A percentile compares a stretch with the other conserved stretches of the same genome.
These are phyloP conservation scores for Tinea semifulvella DNA, from an alignment of 2,888 invertebrate species.

Conservation along the genomic window DNA sequence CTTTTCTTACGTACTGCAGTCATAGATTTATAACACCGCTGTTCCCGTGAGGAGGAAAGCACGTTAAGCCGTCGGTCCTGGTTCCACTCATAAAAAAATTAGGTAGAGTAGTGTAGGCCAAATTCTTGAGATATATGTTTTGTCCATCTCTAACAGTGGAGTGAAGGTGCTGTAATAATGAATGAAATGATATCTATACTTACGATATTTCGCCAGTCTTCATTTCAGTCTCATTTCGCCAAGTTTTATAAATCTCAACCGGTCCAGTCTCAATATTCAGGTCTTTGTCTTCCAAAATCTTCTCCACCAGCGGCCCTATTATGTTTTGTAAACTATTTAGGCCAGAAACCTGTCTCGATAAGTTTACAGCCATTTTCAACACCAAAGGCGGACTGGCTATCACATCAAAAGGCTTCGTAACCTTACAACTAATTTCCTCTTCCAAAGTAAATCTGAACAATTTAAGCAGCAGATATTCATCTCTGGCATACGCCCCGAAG, in stretches of 20 bases:
- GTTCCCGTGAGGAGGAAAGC: too few species aligned
- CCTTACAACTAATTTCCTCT: conserved; percentile 78
- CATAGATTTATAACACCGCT: too few species aligned
- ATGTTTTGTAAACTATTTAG: conserved; percentile 73
- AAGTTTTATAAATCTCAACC: conserved; percentile 79
- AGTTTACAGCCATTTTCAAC: conserved; percentile 78
- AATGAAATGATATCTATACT: conserved; percentile 30
- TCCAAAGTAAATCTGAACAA: conserved; percentile 76
- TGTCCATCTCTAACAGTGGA: too few species aligned
- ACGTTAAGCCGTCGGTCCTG: too few species aligned
- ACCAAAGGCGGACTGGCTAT: conserved; percentile 77
- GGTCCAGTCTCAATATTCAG: conserved; percentile 79
- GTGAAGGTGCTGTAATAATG: too few species aligned
- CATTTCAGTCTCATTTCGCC: conserved; percentile 79
- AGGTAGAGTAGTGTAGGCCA: too few species aligned
- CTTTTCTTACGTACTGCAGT: too few species aligned
- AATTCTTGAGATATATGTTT: too few species aligned
- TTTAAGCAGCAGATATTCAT: conserved; percentile 77
- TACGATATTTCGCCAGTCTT: conserved; percentile 75
- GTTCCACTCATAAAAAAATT: too few species aligned
- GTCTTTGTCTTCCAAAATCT: conserved; percentile 70
- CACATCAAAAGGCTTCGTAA: conserved; percentile 74
- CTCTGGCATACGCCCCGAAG: conserved; percentile 78
- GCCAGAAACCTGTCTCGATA: conserved; percentile 74
- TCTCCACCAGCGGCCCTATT: conserved; percentile 74